Base-by-base conservation (phyloP, 2,113 vertebrate genomes). In the Mobula birostris region DNA sequence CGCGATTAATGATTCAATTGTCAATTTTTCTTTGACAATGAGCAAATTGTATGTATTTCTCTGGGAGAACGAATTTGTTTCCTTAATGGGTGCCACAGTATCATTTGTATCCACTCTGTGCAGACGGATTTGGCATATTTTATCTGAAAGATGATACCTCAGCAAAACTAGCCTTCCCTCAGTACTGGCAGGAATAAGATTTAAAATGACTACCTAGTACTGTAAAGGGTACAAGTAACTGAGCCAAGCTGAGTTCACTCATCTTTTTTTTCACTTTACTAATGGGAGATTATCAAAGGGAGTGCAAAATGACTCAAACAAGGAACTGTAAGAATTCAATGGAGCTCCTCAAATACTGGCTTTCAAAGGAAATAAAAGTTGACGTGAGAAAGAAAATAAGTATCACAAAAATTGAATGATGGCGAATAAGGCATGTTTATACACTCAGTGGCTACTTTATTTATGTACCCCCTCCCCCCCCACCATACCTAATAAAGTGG, bases 111-210 rank as follows among this genome's bases (percentile, higher is more conserved):
- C 61, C 27, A 88, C 58, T 66, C 21, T 61, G 27, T 63, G 63
- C 27, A 88, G 58, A 15, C 58, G 63, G 85, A 88, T 63, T 63
- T 88, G 58, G 27, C 85, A 88, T 88, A 87, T 90, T 68, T 90
- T n/a, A 63, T 90, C n/a, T 90, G 85, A 90, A 63, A 32, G 29
- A 15, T 61, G 61, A n/a, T 17, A 32, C 2, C 83, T 87, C 58
- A 0, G 56, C 56, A 63, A 63, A 87, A 27, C 9, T 21, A 85
- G 8, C 27, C 5, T 63, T 66, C 29, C 58, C 58, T 88, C 58
- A 63, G 83, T 11, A 14, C 68, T 70, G 68, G 12, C 68, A 70
- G 68, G 68, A 61, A 29, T 87, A 24, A 87, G 8, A 27, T 63
- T 87, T 87, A 11, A 87, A 58, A 21, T 58, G 27, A 88, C 58